A percentile compares a stretch with the other conserved stretches of the same genome.
Conservation (phyloP, 2,797 vertebrate species). For the Rhabdomys pumilio region DNA sequence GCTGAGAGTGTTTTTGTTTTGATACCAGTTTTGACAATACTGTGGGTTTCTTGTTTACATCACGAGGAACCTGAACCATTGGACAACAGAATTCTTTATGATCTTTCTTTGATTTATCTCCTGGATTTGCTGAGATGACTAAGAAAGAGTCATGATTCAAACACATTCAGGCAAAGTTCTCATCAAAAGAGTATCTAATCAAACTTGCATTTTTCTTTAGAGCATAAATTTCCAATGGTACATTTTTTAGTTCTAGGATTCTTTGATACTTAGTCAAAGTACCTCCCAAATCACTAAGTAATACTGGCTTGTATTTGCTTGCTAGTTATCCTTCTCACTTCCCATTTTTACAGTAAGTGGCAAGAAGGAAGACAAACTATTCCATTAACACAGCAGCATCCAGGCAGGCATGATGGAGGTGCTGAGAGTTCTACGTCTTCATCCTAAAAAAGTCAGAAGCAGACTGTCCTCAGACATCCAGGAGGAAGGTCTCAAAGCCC, state of each 20-base stretch:
- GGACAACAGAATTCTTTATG: not conserved
- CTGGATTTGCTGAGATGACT: not conserved
- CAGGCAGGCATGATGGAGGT: not conserved
- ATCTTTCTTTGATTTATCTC: not conserved
- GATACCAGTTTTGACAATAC: not conserved
- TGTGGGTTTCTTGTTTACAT: not conserved
- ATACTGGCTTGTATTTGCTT: not conserved
- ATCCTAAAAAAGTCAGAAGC: not conserved
- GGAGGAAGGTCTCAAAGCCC: not conserved
- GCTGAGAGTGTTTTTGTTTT: not conserved
- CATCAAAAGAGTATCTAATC: not conserved
- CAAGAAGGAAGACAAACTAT: not conserved
- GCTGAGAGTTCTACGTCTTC: not conserved
- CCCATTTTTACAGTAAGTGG: not conserved
- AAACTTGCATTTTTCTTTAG: constrained; percentile 17
- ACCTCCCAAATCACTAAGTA: not conserved
- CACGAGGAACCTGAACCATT: not conserved
- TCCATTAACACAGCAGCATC: not conserved
- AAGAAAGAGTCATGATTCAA: not conserved
- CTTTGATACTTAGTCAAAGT: not conserved
- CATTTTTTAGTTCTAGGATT: not conserved
- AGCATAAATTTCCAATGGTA: not conserved
- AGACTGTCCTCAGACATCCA: not conserved
- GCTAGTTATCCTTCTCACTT: not conserved
- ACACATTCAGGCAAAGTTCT: not conserved